Evolutionary conservation across 2,888 invertebrate species (phyloP).

Genomic region (Cheilosia impressa): DNA sequence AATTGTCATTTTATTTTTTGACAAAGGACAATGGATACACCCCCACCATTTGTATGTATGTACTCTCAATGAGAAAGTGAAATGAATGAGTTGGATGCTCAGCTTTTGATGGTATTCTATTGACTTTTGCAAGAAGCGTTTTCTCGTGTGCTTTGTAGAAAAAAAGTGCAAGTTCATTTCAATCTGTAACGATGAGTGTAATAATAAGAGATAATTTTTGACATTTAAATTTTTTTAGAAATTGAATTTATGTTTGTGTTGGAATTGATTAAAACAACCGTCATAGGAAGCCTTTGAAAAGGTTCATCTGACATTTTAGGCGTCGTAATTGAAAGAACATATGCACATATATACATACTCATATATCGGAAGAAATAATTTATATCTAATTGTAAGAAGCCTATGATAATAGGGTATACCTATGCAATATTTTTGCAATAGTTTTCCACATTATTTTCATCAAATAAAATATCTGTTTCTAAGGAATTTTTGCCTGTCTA

Average conservation of each 20-base stretch:
- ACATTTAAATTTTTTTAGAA: slow-evolving; percentile 22
- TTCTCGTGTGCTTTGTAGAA: background rate
- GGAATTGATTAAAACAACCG: slow-evolving; percentile 27
- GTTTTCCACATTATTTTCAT: too few relatives aligned
- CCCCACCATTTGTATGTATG: slow-evolving; percentile 52
- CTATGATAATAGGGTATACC: too few relatives aligned
- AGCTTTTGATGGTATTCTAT: slow-evolving; percentile 65
- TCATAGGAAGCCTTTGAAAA: background rate
- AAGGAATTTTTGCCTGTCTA: too few relatives aligned
- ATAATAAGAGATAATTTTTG: slow-evolving; percentile 32
- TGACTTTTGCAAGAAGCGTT: slow-evolving; percentile 53
- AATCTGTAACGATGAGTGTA: slow-evolving; percentile 21
- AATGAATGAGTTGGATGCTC: slow-evolving; percentile 69
- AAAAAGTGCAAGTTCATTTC: slow-evolving; percentile 56
- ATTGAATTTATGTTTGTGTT: background rate
- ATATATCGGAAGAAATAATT: too few relatives aligned
- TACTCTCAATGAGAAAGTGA: slow-evolving; percentile 58
- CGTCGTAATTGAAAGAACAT: background rate
- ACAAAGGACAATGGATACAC: slow-evolving; percentile 66
- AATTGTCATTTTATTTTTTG: slow-evolving; percentile 73
- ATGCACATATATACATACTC: too few relatives aligned
- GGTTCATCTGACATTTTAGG: background rate
- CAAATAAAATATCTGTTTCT: too few relatives aligned
- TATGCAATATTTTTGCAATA: too few relatives aligned
- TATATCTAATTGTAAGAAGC: too few relatives aligned